Conservation (phyloP, 2,113 vertebrate species). For the Corythornis vintsioides region DNA sequence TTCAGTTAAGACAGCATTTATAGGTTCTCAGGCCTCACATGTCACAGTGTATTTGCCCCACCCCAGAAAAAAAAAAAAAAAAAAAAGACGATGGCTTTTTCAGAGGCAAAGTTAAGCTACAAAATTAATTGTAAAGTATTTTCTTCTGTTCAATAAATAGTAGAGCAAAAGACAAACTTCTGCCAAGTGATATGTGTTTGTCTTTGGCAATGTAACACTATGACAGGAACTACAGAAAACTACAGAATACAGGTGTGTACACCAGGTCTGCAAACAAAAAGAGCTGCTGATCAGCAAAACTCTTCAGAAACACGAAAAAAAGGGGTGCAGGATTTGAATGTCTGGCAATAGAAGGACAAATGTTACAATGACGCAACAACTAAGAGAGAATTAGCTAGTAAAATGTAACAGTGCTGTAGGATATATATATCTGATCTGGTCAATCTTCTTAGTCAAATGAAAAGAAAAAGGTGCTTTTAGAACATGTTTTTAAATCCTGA, state of each 20-base stretch:
- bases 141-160: conserved; percentile 1
- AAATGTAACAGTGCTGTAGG: not conserved
- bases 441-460: not conserved
- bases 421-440: not conserved
- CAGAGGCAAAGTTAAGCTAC: not conserved
- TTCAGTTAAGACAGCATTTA: not conserved
- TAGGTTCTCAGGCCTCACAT: conserved; percentile 9
- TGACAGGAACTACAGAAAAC: not conserved
- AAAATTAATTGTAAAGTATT: not conserved
- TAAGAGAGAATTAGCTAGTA: not conserved
- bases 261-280: conserved; percentile 9
- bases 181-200: not conserved
- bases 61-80: not conserved
- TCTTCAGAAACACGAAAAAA: not conserved
- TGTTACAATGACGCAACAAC: not conserved
- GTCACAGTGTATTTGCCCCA: not conserved
- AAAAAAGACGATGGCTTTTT: conserved; percentile 2
- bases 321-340: not conserved
- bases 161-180: not conserved
- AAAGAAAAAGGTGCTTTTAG: not conserved
- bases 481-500: not conserved
- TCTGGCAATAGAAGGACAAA: not conserved
- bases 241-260: not conserved
- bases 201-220: not conserved
- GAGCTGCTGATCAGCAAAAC: conserved; percentile 31